Conservation (phyloP, 2,113 vertebrate species). For the Cacatua alba region DNA sequence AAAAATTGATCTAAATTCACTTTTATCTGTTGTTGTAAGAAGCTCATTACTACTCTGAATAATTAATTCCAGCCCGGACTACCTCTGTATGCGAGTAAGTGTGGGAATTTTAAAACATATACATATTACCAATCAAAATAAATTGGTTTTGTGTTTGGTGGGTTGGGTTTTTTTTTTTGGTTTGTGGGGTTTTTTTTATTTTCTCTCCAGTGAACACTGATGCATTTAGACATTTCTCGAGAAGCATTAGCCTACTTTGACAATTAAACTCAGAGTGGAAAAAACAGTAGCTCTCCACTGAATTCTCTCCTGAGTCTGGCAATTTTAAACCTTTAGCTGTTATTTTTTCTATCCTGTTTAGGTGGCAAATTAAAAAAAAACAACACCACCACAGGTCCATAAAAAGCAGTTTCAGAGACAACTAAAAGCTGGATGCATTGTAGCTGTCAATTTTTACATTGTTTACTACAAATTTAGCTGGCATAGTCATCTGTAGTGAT, state of each 20-base stretch:
- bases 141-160: neutral
- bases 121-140: neutral
- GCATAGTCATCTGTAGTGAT: neutral
- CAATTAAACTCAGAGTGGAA: neutral
- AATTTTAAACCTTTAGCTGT: neutral
- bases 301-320: neutral
- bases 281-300: neutral
- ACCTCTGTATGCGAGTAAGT: neutral
- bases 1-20: neutral
- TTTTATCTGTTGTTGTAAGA: neutral
- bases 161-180: neutral
- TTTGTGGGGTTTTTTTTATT: neutral
- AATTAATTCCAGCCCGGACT: neutral
- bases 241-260: neutral
- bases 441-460: neutral
- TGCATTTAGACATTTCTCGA: neutral
- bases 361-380: neutral
- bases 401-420: neutral
- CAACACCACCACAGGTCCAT: neutral
- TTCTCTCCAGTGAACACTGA: neutral
- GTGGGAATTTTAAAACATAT: neutral
- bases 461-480: slow-evolving; percentile 18
- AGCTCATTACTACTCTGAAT: neutral
- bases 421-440: neutral
- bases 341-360: neutral